Evolutionary conservation across 2,888 invertebrate species (phyloP).

Genomic region (Leptopterna dolabrata): DNA sequence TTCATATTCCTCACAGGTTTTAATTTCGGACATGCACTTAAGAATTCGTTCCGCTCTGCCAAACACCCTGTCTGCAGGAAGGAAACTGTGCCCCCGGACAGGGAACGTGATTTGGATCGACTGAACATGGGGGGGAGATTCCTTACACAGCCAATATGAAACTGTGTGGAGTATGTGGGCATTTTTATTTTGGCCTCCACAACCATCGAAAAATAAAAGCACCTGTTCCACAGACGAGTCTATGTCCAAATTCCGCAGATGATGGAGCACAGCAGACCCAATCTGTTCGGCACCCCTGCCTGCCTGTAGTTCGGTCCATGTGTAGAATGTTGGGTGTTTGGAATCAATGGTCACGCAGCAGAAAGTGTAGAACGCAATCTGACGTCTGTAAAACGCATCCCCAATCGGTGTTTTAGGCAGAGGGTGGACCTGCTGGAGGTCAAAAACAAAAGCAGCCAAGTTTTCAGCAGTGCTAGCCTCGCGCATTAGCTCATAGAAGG

Average conservation of each 20-base stretch:
- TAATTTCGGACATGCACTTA: constrained; percentile 18
- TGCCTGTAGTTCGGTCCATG: constrained; percentile 30
- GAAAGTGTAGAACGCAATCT: constrained; percentile 28
- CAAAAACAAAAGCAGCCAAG: no score
- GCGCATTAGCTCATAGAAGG: constrained; percentile 57
- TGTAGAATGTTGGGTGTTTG: constrained; percentile 47
- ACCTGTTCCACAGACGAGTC: not conserved
- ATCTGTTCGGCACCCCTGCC: not conserved
- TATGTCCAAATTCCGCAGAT: not conserved
- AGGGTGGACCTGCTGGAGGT: constrained; percentile 38
- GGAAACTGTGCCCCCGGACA: constrained; percentile 36
- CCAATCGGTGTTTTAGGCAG: constrained; percentile 43
- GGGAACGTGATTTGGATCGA: constrained; percentile 35
- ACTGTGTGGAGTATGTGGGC: constrained; percentile 42
- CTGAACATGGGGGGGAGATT: constrained; percentile 36
- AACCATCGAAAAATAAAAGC: constrained; percentile 42
- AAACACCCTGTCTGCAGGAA: constrained; percentile 39
- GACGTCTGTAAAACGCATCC: not conserved
- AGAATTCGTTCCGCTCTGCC: constrained; percentile 24
- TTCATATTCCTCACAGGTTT: not conserved
- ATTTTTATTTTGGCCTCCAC: no score
- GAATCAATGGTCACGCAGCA: constrained; percentile 29
- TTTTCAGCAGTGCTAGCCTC: not conserved
- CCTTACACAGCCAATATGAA: constrained; percentile 47
- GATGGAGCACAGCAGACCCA: not conserved